phyloP scores from a whole-genome alignment of 2,113 vertebrate species.

The Canis aureus region DNA sequence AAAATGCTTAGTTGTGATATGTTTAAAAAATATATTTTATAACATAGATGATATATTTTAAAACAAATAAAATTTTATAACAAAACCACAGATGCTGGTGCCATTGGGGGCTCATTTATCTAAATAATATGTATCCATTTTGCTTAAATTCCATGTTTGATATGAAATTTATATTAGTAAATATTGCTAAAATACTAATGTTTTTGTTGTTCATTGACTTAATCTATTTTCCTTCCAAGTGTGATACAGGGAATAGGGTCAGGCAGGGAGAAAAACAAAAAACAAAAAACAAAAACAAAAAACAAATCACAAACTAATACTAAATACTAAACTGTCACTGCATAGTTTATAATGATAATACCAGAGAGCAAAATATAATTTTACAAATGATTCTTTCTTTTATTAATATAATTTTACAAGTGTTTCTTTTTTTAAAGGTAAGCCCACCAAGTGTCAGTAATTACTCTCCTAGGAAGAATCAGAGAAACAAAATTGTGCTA shows the following conservation, averaged over 20 bases:
- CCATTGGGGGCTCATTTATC: background rate
- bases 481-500: constrained; percentile 35
- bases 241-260: background rate
- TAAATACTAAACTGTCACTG: background rate
- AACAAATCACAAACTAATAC: constrained; percentile 3
- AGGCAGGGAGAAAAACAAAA: background rate
- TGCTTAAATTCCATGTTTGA: constrained; percentile 31
- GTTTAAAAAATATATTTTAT: constrained; percentile 17
- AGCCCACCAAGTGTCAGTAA: constrained; percentile 22
- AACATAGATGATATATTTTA: background rate
- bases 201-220: constrained; percentile 8
- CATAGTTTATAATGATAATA: constrained; percentile 7
- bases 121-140: constrained; percentile 30
- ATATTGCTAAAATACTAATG: constrained; percentile 6
- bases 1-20: background rate
- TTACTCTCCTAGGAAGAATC: constrained; percentile 44
- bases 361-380: background rate
- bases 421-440: constrained; percentile 14
- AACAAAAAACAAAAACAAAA: background rate
- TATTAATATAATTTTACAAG: background rate
- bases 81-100: background rate
- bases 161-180: background rate
- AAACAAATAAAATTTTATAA: background rate
- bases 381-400: constrained; percentile 25
- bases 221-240: constrained; percentile 21